phyloP scores from a whole-genome alignment of 2,888 invertebrate species.

The Tipula lateralis region DNA sequence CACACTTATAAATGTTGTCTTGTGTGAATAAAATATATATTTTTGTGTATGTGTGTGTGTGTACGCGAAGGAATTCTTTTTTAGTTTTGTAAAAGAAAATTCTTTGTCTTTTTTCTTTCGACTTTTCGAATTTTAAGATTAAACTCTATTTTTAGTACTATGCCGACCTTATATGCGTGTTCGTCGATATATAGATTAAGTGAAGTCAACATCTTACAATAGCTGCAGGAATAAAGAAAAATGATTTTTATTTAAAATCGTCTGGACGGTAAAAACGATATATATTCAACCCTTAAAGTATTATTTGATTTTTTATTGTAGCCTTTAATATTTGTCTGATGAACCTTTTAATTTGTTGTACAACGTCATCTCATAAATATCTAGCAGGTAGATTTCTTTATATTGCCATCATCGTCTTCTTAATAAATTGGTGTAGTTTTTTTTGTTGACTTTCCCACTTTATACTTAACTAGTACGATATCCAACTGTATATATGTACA shows the following conservation, averaged over 20 bases:
- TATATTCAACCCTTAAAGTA: neutral
- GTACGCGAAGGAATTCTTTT: neutral
- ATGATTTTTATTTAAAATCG: neutral
- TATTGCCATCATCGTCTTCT: neutral
- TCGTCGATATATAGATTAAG: neutral
- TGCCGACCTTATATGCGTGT: neutral
- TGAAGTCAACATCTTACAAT: neutral
- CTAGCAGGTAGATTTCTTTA: neutral
- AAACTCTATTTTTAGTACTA: conserved; percentile 19
- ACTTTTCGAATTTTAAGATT: neutral
- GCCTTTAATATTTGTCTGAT: neutral
- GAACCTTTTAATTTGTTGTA: neutral
- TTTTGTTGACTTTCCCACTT: conserved; percentile 7
- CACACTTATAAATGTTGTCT: neutral
- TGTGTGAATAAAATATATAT: neutral
- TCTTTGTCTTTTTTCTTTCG: neutral
- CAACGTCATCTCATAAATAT: neutral
- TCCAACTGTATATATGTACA: neutral
- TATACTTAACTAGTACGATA: neutral
- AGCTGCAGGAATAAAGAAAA: neutral
- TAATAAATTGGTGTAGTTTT: neutral
- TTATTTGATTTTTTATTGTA: neutral
- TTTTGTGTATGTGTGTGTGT: neutral
- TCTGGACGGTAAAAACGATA: neutral
- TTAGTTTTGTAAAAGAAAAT: neutral